phyloP scores from a whole-genome alignment of 2,113 vertebrate genomes.

The Anarrhichthys ocellatus region DNA sequence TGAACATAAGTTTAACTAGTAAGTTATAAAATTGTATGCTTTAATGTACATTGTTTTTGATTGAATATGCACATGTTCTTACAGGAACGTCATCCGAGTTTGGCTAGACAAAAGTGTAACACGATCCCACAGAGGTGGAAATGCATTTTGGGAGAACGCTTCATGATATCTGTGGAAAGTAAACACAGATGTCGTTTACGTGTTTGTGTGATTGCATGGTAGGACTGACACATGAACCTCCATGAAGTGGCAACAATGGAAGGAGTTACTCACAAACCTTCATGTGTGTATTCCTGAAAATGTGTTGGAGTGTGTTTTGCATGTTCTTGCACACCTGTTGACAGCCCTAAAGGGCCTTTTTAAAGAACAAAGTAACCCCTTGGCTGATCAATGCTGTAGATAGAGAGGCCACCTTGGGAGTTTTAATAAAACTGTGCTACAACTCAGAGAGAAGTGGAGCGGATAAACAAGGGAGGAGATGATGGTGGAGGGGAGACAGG shows the following conservation, averaged over 20 bases:
- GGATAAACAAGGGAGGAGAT: conserved; percentile 52
- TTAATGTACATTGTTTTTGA: conserved; percentile 15
- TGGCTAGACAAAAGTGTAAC: conserved; percentile 27
- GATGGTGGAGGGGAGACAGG: conserved; percentile 38
- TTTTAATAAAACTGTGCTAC: conserved; percentile 79
- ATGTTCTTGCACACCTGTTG: conserved; percentile 54
- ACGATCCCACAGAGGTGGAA: conserved; percentile 24
- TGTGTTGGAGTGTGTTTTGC: conserved; percentile 5
- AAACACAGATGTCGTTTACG: conserved; percentile 56
- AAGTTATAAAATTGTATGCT: not conserved
- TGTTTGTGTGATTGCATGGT: conserved; percentile 14
- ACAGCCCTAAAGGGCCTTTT: conserved; percentile 39
- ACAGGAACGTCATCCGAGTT: not conserved
- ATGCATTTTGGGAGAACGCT: conserved; percentile 26
- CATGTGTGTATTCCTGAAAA: conserved; percentile 5
- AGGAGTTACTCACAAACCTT: conserved; percentile 10
- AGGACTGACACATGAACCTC: conserved; percentile 22
- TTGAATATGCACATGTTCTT: not conserved
- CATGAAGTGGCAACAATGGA: not conserved
- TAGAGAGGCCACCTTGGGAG: conserved; percentile 75
- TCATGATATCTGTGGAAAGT: conserved; percentile 51
- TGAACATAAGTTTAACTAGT: conserved; percentile 1
- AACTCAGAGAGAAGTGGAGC: conserved; percentile 60
- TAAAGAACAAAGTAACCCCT: conserved; percentile 28
- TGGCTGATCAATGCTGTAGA: conserved; percentile 69